Percentiles rank a stretch among this genome's conserved stretches.
Conservation (phyloP, 2,888 invertebrate species). For the Thereva nobilitata region DNA sequence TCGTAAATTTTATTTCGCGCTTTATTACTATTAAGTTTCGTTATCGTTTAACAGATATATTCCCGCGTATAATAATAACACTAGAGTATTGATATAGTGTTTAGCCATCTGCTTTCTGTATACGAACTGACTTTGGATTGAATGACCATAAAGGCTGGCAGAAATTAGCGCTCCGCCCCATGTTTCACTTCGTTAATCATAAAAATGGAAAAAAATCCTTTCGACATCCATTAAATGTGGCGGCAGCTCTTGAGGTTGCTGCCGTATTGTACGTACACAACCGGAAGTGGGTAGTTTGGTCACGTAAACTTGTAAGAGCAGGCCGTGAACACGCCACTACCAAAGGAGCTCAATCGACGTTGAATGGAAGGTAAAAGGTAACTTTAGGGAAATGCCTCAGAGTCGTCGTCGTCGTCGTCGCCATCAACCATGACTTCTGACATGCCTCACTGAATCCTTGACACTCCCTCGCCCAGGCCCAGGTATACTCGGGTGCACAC, state of each 20-base stretch:
- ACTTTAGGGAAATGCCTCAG: constrained; percentile 12
- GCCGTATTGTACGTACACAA: constrained; percentile 17
- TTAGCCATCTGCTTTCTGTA: not conserved
- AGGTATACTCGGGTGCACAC: too few species aligned
- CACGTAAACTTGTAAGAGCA: constrained; percentile 32
- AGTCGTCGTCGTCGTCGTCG: constrained; percentile 2
- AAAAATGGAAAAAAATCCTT: constrained; percentile 31
- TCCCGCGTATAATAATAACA: too few species aligned
- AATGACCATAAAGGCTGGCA: not conserved
- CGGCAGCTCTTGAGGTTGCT: constrained; percentile 30
- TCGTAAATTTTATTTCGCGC: too few species aligned
- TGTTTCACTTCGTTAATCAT: constrained; percentile 34
- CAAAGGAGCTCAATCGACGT: not conserved
- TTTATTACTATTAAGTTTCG: too few species aligned
- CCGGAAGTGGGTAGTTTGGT: constrained; percentile 39
- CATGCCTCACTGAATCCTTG: constrained; percentile 9
- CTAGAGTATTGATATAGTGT: too few species aligned
- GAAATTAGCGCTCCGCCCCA: constrained; percentile 31
- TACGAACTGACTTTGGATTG: not conserved
- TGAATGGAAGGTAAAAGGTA: constrained; percentile 10
- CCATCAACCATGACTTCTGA: constrained; percentile 31
- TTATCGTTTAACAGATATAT: too few species aligned
- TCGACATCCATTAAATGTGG: constrained; percentile 28
- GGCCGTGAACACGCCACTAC: constrained; percentile 24
- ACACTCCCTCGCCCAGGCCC: too few species aligned